Base-by-base conservation (phyloP, 2,113 vertebrate genomes). In the Podarcis raffonei region DNA sequence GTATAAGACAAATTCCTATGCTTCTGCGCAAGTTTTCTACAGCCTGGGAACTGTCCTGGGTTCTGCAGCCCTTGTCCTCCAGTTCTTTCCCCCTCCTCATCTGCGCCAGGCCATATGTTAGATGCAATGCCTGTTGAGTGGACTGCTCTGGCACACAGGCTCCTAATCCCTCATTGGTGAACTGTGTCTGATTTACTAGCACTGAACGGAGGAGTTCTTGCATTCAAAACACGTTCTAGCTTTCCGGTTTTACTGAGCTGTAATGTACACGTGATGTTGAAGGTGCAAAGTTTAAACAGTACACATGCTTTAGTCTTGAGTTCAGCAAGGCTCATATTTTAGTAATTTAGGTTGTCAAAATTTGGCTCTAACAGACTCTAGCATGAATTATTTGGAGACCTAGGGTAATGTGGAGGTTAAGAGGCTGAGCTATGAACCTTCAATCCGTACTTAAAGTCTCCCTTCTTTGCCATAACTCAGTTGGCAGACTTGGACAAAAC, bases 321-420 rank as follows among this genome's bases (percentile, higher is more conserved):
- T 90, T 83, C 20, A 37, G 12, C 35, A 83, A 39, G 20, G 11
- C 35, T 83, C 35, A 32, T 22, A 86, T 84, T 74, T 74, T 90
- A 68, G 80, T 78, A 83, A 87, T 75, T 32, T 75, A 35, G 79
- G 68, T 86, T 12, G 37, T 84, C 75, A 92, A 84, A 79, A 77
- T 85, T 91, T 94, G 57, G 57, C 72, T 85, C 42, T 89, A 77
- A 86, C 72, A 89, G 25, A 25, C 83, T 69, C 22, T 37, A 2
- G 9, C 48, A 53, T 53, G 9, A 53, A 53, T 39, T 87, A 35
- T 71, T 30, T 74, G 35, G 48, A 72, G 35, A 81, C 8, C 25
- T 42, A 65, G 13, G 4, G 37, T 27, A 32, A 27, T 83, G 11
- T 23, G 42, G 18, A 75, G 27, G 76, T 25, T 69, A 82, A 65